phyloP scores from a whole-genome alignment of 2,113 vertebrate species.

The Pheucticus melanocephalus region DNA sequence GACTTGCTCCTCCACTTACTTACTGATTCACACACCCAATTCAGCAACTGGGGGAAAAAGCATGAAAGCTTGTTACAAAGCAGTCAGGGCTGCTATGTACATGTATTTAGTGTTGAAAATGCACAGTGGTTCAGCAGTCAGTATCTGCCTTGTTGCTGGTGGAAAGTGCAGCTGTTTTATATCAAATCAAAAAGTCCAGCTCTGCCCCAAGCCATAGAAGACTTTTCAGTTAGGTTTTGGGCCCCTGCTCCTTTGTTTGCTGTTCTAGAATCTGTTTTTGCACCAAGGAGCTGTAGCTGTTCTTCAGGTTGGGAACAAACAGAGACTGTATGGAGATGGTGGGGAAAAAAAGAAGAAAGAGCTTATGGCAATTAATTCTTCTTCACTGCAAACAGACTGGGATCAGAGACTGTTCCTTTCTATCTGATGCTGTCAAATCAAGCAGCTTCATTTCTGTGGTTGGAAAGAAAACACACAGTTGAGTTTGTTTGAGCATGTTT shows the following conservation, averaged over 20 bases:
- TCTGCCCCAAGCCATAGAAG: neutral
- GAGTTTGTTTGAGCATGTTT: neutral
- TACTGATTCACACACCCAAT: neutral
- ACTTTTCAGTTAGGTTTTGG: neutral
- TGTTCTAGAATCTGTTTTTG: neutral
- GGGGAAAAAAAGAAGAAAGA: rapidly evolving
- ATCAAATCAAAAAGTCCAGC: neutral
- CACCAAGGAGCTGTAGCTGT: neutral
- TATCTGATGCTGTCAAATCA: neutral
- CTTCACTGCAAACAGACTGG: neutral
- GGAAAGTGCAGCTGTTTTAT: neutral
- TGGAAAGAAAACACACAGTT: neutral
- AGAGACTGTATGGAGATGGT: rapidly evolving
- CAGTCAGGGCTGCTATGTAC: neutral
- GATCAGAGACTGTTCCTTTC: neutral
- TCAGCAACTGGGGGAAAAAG: rapidly evolving
- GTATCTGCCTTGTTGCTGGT: neutral
- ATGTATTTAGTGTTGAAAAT: neutral
- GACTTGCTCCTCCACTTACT: neutral
- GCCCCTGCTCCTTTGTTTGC: neutral
- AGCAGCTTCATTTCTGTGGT: neutral
- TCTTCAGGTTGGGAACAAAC: neutral
- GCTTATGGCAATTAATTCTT: neutral
- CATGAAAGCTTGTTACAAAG: neutral
- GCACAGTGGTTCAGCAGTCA: neutral